Evolutionary conservation across 1,140 invertebrate species (phyloP).

Genomic region (Lithobius niger): DNA sequence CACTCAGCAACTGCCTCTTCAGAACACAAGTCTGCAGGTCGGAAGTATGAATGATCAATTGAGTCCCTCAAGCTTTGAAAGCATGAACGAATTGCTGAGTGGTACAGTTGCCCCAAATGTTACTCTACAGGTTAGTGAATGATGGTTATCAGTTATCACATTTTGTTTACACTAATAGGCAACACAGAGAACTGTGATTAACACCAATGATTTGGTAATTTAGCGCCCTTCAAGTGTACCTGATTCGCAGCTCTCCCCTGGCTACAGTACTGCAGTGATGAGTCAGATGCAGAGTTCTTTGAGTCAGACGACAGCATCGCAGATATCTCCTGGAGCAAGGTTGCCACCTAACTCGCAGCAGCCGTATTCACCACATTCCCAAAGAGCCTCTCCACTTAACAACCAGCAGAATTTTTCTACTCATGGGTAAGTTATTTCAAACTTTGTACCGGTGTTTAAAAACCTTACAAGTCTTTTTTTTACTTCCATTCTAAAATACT

Average conservation of each 20-base stretch:
- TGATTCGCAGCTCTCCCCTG: slow-evolving; percentile 55
- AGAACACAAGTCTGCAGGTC: slow-evolving; percentile 48
- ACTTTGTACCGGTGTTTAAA: background rate
- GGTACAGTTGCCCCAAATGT: slow-evolving; percentile 69
- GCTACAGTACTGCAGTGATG: slow-evolving; percentile 33
- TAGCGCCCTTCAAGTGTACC: slow-evolving; percentile 50
- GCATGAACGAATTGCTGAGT: slow-evolving; percentile 61
- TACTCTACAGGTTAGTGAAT: slow-evolving; percentile 50
- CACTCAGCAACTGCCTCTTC: slow-evolving; percentile 40
- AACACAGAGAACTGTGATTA: no score
- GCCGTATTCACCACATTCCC: slow-evolving; percentile 34
- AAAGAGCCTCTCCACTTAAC: slow-evolving; percentile 19
- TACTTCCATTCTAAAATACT: no score
- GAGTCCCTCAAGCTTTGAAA: slow-evolving; percentile 43
- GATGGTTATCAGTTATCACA: no score
- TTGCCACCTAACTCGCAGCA: slow-evolving; percentile 25
- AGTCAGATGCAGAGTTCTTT: slow-evolving; percentile 14
- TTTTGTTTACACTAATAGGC: no score
- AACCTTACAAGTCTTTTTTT: background rate
- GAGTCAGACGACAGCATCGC: slow-evolving; percentile 11
- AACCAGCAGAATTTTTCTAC: slow-evolving; percentile 29
- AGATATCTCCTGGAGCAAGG: slow-evolving; percentile 20
- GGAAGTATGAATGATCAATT: slow-evolving; percentile 42
- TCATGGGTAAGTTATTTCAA: slow-evolving; percentile 18
- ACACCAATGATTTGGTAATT: no score